phyloP scores from a whole-genome alignment of 1,140 invertebrate genomes.

The Euschistus heros region DNA sequence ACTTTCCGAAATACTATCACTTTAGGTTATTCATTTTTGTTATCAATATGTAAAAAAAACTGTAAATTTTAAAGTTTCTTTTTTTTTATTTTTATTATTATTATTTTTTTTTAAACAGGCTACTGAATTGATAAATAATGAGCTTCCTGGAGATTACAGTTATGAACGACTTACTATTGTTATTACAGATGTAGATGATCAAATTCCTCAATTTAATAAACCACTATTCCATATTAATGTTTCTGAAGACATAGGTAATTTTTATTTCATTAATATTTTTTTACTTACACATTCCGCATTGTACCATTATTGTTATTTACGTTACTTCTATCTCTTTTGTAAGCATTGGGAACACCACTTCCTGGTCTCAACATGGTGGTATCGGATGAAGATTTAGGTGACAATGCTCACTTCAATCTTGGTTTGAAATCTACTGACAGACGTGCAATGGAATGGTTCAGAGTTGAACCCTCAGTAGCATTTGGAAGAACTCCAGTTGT shows the following conservation, averaged over 20 bases:
- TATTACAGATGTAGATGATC: conserved; percentile 73
- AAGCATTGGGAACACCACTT: conserved; percentile 37
- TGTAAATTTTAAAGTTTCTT: too few species aligned
- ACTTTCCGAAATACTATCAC: too few species aligned
- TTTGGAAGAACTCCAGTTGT: conserved; percentile 63
- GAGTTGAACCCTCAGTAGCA: conserved; percentile 51
- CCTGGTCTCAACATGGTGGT: conserved; percentile 61
- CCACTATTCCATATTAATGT: conserved; percentile 56
- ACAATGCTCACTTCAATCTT: conserved; percentile 61
- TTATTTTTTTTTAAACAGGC: conserved; percentile 39
- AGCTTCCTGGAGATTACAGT: conserved; percentile 53
- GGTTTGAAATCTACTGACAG: conserved; percentile 37
- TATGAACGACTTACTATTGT: conserved; percentile 62
- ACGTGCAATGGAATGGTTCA: conserved; percentile 51
- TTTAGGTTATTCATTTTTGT: not conserved
- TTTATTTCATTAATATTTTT: not conserved
- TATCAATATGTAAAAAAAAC: not conserved
- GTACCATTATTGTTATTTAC: not conserved
- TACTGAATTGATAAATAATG: conserved; percentile 60
- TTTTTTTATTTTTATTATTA: not conserved
- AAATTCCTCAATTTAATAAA: conserved; percentile 63
- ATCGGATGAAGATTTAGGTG: conserved; percentile 60
- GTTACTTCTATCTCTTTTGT: not conserved
- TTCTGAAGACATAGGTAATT: conserved; percentile 62
- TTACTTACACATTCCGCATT: too few species aligned